A percentile compares a stretch with the other conserved stretches of the same genome.
Conservation (phyloP, 2,113 vertebrate genomes). For the Poeciliopsis prolifica region DNA sequence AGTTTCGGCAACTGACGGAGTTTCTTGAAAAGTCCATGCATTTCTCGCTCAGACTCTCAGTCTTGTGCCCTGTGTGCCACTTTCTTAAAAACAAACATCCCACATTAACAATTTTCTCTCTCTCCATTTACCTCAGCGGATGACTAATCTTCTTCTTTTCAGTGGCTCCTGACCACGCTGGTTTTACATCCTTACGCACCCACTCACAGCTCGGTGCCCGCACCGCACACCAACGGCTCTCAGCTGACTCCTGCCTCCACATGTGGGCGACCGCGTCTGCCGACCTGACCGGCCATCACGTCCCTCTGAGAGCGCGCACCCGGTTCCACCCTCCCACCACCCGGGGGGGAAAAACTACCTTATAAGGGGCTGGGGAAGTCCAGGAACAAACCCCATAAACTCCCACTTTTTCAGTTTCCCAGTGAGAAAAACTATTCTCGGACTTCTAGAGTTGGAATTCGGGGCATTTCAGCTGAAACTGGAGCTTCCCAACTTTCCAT, state of each 20-base stretch:
- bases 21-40: background rate
- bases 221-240: conserved; percentile 21
- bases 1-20: background rate
- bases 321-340: conserved; percentile 53
- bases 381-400: conserved; percentile 14
- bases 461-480: conserved; percentile 18
- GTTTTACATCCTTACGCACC: conserved; percentile 62
- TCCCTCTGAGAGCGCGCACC: conserved; percentile 77
- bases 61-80: background rate
- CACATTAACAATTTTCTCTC: background rate
- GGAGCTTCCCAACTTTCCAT: background rate
- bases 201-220: conserved; percentile 27
- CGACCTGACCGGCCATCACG: conserved; percentile 65
- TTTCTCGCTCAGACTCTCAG: background rate
- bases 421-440: conserved; percentile 20
- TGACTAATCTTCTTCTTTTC: conserved; percentile 43
- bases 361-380: conserved; percentile 75
- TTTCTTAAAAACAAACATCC: conserved; percentile 2
- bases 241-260: conserved; percentile 58
- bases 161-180: conserved; percentile 48
- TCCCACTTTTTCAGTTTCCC: background rate
- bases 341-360: conserved; percentile 62
- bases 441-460: conserved; percentile 42
- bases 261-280: conserved; percentile 47
- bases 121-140: conserved; percentile 65